Conservation (phyloP, 2,888 invertebrate genomes). For the Ophraella communa region DNA sequence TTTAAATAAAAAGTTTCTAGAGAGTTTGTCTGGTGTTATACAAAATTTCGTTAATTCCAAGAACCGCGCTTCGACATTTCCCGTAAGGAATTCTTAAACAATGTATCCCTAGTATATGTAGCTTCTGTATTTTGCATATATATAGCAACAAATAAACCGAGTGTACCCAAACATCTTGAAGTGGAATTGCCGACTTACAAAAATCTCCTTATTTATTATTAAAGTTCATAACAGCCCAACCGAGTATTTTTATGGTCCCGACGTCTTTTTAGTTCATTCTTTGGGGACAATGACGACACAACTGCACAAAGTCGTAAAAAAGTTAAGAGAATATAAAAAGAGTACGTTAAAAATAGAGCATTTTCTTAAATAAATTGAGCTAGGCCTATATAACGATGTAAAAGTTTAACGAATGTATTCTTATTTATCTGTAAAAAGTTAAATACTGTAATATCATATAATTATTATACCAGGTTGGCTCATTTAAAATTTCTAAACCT, state of each 20-base stretch:
- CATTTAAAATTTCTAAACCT: no score
- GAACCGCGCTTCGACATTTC: background rate
- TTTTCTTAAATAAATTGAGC: slow-evolving; percentile 2
- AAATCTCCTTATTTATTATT: slow-evolving; percentile 35
- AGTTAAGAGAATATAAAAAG: slow-evolving; percentile 14
- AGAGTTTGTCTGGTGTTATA: background rate
- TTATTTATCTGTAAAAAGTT: no score
- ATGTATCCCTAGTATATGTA: background rate
- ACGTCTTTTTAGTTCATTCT: slow-evolving; percentile 19
- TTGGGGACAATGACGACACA: slow-evolving; percentile 24
- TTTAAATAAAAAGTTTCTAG: background rate
- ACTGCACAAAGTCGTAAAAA: slow-evolving; percentile 21
- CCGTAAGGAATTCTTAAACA: background rate
- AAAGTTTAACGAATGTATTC: no score
- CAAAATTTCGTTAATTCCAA: background rate
- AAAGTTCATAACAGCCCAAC: slow-evolving; percentile 27
- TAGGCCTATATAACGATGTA: no score
- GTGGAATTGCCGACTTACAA: slow-evolving; percentile 32
- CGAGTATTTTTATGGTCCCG: slow-evolving; percentile 19
- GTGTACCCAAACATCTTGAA: slow-evolving; percentile 16
- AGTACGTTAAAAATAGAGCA: background rate
- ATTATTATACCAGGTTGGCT: no score
- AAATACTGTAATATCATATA: no score
- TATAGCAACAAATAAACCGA: slow-evolving; percentile 9
- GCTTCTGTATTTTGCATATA: slow-evolving; percentile 5